A percentile compares a stretch with the other conserved stretches of the same genome.
These are phyloP conservation scores for Heliconius erato DNA, from an alignment of 2,888 invertebrate species.

Conservation along the genomic window DNA sequence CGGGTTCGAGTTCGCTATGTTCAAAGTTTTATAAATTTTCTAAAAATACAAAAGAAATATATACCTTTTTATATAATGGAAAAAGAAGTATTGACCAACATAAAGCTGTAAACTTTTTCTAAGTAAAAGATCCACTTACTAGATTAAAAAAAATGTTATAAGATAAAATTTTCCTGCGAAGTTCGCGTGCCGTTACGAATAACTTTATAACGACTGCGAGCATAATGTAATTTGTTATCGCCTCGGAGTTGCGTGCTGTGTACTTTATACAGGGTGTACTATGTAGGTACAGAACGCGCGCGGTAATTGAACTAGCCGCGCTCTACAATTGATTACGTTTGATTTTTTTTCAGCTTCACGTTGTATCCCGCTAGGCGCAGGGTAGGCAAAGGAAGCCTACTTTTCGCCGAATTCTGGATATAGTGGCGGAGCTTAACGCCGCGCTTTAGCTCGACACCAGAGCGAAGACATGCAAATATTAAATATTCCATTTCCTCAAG, in stretches of 20 bases:
- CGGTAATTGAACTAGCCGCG: neutral
- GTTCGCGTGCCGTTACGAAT: constrained; percentile 33
- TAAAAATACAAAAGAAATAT: too few species aligned
- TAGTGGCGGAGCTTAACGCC: too few species aligned
- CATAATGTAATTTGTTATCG: constrained; percentile 35
- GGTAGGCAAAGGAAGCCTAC: too few species aligned
- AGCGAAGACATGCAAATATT: too few species aligned
- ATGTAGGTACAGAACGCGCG: neutral
- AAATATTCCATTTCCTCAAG: too few species aligned
- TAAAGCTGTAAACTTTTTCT: neutral
- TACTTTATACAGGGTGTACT: neutral
- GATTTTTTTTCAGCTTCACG: neutral
- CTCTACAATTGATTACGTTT: neutral
- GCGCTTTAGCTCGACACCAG: too few species aligned
- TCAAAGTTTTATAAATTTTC: too few species aligned
- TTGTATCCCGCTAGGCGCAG: too few species aligned
- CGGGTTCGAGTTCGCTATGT: too few species aligned
- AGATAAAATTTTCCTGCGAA: neutral
- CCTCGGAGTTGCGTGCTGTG: constrained; percentile 18
- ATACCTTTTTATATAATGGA: too few species aligned
- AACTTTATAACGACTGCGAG: constrained; percentile 6
- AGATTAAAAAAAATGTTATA: constrained; percentile 10
- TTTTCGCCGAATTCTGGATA: too few species aligned
- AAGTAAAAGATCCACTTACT: neutral
- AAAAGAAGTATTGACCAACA: neutral